Conservation (phyloP, 2,888 invertebrate genomes). For the Coleophora deauratella region DNA sequence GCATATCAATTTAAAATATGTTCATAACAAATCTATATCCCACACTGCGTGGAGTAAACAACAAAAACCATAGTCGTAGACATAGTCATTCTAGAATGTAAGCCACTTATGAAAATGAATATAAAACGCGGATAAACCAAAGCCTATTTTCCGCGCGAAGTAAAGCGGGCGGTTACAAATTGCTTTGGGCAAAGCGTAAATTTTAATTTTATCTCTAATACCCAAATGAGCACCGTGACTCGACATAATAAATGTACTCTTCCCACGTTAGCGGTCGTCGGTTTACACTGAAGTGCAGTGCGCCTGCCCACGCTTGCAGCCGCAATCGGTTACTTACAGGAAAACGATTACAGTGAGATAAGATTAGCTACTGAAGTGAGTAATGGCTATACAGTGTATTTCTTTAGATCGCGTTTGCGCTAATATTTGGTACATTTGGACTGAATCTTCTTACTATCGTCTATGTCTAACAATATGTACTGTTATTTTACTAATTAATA, state of each 20-base stretch:
- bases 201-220: slow-evolving; percentile 75
- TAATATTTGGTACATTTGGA: no score
- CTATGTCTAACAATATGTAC: no score
- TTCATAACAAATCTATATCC: no score
- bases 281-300: slow-evolving; percentile 37
- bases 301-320: neutral
- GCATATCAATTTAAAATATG: no score
- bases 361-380: no score
- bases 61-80: slow-evolving; percentile 6
- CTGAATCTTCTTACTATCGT: no score
- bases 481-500: no score
- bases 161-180: slow-evolving; percentile 71
- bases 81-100: slow-evolving; percentile 50
- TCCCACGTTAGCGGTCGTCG: slow-evolving; percentile 62
- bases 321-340: slow-evolving; percentile 1
- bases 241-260: slow-evolving; percentile 71
- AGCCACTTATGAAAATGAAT: slow-evolving; percentile 71
- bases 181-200: slow-evolving; percentile 74
- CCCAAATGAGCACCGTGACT: slow-evolving; percentile 73
- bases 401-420: no score
- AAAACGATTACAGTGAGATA: slow-evolving; percentile 9
- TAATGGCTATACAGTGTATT: no score
- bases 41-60: no score
- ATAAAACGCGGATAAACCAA: slow-evolving; percentile 69
- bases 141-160: slow-evolving; percentile 71